Conservation (phyloP, 2,888 invertebrate genomes). For the Labia minor region DNA sequence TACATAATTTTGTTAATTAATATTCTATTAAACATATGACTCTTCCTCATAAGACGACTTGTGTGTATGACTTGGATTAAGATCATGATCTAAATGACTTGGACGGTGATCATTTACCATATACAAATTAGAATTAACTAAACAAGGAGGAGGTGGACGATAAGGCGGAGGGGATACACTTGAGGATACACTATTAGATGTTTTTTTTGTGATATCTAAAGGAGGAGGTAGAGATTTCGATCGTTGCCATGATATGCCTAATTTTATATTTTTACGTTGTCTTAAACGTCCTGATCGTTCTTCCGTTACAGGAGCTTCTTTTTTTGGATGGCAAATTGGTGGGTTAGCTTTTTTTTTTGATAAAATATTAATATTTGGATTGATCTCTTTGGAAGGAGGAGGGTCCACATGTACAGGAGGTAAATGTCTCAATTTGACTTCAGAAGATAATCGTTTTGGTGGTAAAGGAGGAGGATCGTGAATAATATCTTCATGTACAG, state of each 20-base stretch:
- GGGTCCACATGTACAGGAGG: constrained; percentile 54
- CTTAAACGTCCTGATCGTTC: constrained; percentile 30
- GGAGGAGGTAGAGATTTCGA: constrained; percentile 29
- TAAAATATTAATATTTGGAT: constrained; percentile 21
- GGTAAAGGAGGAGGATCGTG: constrained; percentile 44
- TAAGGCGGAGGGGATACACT: constrained; percentile 33
- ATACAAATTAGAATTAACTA: constrained; percentile 19
- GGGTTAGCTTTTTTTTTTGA: constrained; percentile 21
- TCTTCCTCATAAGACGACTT: constrained; percentile 31
- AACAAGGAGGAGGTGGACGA: constrained; percentile 30
- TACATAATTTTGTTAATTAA: neutral
- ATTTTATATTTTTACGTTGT: constrained; percentile 30
- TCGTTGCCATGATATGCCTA: constrained; percentile 28
- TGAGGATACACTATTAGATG: constrained; percentile 32
- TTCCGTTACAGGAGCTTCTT: constrained; percentile 23
- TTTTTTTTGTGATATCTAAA: constrained; percentile 8
- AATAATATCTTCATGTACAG: constrained; percentile 27
- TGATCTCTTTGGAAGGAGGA: constrained; percentile 28
- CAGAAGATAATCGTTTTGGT: constrained; percentile 42
- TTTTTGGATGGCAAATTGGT: neutral
- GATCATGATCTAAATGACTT: constrained; percentile 18
- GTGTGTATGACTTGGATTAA: constrained; percentile 17
- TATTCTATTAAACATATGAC: constrained; percentile 31
- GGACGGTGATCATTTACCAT: constrained; percentile 27
- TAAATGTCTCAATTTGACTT: constrained; percentile 42